Base-by-base conservation (phyloP, 2,113 vertebrate genomes). In the Onychostruthus taczanowskii region DNA sequence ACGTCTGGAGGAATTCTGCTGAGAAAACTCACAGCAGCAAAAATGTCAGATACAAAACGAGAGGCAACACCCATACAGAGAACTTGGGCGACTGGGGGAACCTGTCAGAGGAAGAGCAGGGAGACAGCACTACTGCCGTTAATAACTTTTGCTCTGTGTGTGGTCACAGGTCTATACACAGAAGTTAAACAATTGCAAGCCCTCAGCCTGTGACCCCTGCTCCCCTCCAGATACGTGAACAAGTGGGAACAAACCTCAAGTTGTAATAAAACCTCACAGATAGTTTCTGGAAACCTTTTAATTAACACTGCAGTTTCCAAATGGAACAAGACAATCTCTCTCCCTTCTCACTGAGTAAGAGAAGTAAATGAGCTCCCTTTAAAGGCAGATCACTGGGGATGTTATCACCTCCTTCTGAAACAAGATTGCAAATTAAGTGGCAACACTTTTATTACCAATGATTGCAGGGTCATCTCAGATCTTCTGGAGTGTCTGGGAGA, bases 231-330 rank as follows among this genome's bases (percentile, higher is more conserved):
- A 31, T 56, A 56, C 4, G 12, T 12, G 20, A 82, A 90, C 52
- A 53, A 55, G 55, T 21, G 22, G 35, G 47, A 94, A 68, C 44
- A 96, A 84, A 88, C 61, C 39, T 49, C 64, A 63, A 70, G 6
- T 15, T 52, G 33, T 22, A 86, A 84, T 81, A 75, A 88, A 91
- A 96, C 37, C 41, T 75, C 64, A 81, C 52, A 78, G 64, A 88
- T 68, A 52, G 75, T 84, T 93, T 89, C 85, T 84, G 44, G 49
- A 92, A 81, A 77, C 72, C 85, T 78, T 76, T 64, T 81, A 84
- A 93, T 91, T 86, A 84, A 88, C 72, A 59, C 39, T 74, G 56
- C 52, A n/a, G 61, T 63, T 91, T 93, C 87, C 93, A 95, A 84
- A 87, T 43, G 2, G 2, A 93, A 62, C 47, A 56, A 50, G 19